These are phyloP conservation scores for Natrix natrix DNA, from an alignment of 2,797 vertebrate species.

Conservation along the genomic window DNA sequence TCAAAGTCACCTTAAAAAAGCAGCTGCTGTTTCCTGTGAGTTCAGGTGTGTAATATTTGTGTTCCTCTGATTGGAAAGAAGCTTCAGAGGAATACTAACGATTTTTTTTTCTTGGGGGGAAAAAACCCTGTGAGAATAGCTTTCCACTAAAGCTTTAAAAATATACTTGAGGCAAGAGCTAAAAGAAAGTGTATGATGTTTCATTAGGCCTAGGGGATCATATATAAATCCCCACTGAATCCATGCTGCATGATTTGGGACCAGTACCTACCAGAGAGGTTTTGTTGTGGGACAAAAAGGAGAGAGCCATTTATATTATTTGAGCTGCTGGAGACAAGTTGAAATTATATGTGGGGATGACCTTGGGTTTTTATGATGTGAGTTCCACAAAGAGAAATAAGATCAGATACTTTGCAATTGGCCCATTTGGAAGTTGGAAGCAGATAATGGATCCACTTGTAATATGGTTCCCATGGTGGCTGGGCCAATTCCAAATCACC, in stretches of 20 bases:
- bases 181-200: background rate
- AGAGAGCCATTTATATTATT: background rate
- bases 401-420: background rate
- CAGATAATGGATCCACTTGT: background rate
- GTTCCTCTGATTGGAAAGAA: background rate
- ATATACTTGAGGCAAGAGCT: background rate
- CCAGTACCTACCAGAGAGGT: background rate
- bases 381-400: background rate
- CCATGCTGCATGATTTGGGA: background rate
- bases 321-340: background rate
- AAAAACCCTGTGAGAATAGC: background rate
- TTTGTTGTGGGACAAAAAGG: background rate
- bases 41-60: slow-evolving; percentile 31
- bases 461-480: background rate
- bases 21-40: slow-evolving; percentile 21
- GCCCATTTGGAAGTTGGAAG: background rate
- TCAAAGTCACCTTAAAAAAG: slow-evolving; percentile 34
- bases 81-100: background rate
- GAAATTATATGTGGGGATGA: background rate
- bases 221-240: background rate
- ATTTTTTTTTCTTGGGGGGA: background rate
- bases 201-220: background rate
- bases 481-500: background rate
- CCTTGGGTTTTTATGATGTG: background rate
- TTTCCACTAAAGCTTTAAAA: background rate